phyloP scores from a whole-genome alignment of 2,888 invertebrate genomes.

The Melanostoma mellinum region DNA sequence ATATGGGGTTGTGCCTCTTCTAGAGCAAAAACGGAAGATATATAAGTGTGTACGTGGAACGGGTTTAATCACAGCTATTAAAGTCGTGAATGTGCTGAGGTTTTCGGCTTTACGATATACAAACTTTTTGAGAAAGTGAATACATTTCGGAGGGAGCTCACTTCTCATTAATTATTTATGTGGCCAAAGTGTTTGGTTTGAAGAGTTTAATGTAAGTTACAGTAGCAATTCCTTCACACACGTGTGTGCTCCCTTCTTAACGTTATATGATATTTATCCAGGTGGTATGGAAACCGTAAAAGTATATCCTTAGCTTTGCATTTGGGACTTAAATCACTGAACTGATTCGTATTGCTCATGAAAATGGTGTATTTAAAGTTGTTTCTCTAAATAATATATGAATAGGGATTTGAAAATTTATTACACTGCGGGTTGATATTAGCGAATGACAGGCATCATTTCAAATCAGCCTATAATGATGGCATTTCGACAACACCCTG shows the following conservation, averaged over 20 bases:
- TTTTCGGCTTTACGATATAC: not conserved
- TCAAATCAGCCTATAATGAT: not conserved
- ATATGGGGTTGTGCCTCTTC: not conserved
- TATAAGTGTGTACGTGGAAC: not conserved
- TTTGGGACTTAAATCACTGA: conserved; percentile 27
- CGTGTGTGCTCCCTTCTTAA: conserved; percentile 17
- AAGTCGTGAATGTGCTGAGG: not conserved
- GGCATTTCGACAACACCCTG: not conserved
- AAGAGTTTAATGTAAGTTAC: conserved; percentile 27
- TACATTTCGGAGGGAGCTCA: conserved; percentile 16
- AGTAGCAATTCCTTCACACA: conserved; percentile 17
- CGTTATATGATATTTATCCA: conserved; percentile 46
- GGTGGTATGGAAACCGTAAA: conserved; percentile 33
- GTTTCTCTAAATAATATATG: conserved; percentile 8
- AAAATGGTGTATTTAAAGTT: not conserved
- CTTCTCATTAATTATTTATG: conserved; percentile 45
- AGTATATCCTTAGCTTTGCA: conserved; percentile 2
- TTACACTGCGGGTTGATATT: not conserved
- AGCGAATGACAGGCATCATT: not conserved
- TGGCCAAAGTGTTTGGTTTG: conserved; percentile 7
- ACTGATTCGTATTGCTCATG: conserved; percentile 12
- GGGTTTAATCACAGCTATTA: conserved; percentile 2
- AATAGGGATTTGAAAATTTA: not conserved
- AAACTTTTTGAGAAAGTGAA: conserved; percentile 5
- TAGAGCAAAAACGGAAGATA: not conserved